Conservation (phyloP, 2,113 vertebrate genomes). For the Promerops cafer region DNA sequence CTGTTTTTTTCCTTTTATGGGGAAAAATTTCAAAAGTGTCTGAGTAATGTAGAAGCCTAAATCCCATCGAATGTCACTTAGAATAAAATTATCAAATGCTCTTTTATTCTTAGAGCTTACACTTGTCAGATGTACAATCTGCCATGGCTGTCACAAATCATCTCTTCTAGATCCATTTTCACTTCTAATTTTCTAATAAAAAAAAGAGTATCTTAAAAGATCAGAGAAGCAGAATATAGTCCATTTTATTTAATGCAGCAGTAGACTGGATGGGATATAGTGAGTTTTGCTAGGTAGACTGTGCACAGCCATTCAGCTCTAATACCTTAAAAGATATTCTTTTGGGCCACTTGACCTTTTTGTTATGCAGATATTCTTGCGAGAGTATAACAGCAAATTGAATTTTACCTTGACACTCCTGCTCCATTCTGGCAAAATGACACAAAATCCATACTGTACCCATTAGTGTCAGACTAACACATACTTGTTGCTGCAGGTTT, state of each 20-base stretch:
- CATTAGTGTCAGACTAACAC: conserved; percentile 55
- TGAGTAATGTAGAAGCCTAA: conserved; percentile 25
- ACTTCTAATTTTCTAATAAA: conserved; percentile 42
- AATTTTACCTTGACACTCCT: conserved; percentile 55
- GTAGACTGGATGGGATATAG: background rate
- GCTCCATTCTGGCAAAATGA: conserved; percentile 54
- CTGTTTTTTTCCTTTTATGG: background rate
- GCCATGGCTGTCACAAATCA: conserved; percentile 46
- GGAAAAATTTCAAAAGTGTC: conserved; percentile 24
- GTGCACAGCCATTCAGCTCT: background rate
- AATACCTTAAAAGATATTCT: background rate
- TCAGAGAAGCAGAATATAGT: background rate
- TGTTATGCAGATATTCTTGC: conserved; percentile 59
- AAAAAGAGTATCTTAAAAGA: background rate
- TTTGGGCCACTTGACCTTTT: conserved; percentile 59
- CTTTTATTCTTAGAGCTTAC: conserved; percentile 56
- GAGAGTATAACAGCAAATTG: conserved; percentile 27
- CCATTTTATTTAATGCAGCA: background rate
- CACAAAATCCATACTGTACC: conserved; percentile 63
- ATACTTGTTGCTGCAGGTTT: conserved; percentile 60
- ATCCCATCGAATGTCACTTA: conserved; percentile 27
- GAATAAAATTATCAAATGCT: conserved; percentile 55
- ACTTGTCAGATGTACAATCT: conserved; percentile 52
- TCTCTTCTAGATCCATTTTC: conserved; percentile 43
- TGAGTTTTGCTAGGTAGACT: background rate